Evolutionary conservation across 2,888 invertebrate species (phyloP).

Genomic region (Tipula unca): DNA sequence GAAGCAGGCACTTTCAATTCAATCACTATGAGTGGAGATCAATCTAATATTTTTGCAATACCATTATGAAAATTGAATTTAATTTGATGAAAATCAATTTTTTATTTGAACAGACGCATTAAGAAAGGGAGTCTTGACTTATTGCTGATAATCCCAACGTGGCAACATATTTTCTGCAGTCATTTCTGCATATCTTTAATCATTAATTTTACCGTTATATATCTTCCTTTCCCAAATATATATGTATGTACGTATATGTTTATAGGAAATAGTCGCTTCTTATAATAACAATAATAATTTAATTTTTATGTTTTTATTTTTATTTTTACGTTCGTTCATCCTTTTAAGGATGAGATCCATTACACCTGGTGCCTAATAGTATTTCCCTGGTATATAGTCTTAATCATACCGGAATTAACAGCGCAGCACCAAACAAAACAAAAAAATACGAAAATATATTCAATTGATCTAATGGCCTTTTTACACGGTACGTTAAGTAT

Average conservation of each 20-base stretch:
- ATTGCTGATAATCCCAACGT: background rate
- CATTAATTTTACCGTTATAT: background rate
- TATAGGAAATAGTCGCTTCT: background rate
- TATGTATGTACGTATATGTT: no score
- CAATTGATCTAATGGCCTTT: slow-evolving; percentile 14
- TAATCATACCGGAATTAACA: background rate
- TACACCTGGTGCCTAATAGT: background rate
- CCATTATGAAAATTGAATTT: background rate
- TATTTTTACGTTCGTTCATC: background rate
- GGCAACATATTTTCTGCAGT: background rate
- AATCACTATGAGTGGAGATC: background rate
- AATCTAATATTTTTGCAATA: background rate
- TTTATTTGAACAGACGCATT: background rate
- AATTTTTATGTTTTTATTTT: background rate
- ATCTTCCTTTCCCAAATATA: background rate
- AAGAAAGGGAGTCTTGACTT: background rate
- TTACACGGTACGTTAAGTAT: background rate
- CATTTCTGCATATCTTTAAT: background rate
- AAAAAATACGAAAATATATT: background rate
- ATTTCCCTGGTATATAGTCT: background rate
- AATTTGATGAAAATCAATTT: background rate
- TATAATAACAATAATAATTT: background rate
- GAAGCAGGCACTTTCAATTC: background rate
- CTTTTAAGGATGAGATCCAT: background rate
- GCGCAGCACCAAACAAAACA: background rate